These are phyloP conservation scores for Falcunculus frontatus DNA, from an alignment of 2,113 vertebrate species.

Conservation along the genomic window DNA sequence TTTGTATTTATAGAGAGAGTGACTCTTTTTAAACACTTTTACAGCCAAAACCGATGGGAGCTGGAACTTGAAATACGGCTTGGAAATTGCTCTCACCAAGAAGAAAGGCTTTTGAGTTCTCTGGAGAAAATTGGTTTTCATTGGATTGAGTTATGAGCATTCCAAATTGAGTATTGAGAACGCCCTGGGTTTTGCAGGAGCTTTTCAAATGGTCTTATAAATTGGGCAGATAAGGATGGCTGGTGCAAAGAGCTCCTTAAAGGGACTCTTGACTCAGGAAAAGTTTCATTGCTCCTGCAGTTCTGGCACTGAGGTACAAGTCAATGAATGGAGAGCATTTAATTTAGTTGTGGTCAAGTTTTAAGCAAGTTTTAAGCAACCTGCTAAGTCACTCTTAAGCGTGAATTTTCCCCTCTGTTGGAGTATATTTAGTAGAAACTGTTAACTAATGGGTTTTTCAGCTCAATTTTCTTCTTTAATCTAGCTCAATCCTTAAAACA, in stretches of 20 bases:
- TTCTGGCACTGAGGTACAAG: background rate
- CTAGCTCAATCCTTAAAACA: background rate
- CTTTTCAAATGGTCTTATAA: background rate
- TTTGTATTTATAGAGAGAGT: background rate
- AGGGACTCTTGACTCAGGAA: background rate
- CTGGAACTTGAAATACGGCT: background rate
- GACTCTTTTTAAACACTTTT: background rate
- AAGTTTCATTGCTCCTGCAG: background rate
- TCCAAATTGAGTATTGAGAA: background rate
- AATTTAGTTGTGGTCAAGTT: background rate
- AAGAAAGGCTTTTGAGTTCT: background rate
- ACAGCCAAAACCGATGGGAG: background rate
- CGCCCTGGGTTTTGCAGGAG: background rate
- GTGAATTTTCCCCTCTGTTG: background rate
- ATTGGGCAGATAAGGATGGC: background rate
- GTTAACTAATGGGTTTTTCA: background rate
- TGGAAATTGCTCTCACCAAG: background rate
- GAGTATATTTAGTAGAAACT: background rate
- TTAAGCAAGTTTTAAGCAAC: background rate
- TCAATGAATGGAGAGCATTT: background rate
- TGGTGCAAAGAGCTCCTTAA: background rate
- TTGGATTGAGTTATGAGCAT: background rate
- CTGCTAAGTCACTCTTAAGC: background rate
- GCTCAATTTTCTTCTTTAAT: background rate
- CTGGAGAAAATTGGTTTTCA: conserved; percentile 8